Evolutionary conservation across 2,797 vertebrate species (phyloP), one percentile per base, ranked within the genome.

Genomic region (Chaetodon trifasciatus): DNA sequence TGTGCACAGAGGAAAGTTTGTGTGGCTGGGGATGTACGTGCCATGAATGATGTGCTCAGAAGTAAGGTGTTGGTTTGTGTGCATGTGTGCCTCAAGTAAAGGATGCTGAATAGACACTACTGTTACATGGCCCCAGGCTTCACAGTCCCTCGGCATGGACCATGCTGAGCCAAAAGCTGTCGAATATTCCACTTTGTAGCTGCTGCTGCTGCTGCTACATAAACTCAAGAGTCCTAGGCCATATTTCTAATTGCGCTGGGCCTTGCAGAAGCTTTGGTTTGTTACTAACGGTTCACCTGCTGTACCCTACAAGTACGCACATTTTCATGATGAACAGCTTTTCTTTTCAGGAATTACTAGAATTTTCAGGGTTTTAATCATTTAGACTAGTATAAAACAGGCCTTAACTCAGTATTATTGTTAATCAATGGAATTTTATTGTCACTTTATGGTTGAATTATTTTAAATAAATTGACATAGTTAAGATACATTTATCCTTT

Each of bases 71-170:
- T 71, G 6, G n/a, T 50, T 37, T 37, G 32, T 71, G 44, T 1
- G 57, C 21, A 44, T 21, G 8, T 64, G 47, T 61, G 69, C 40
- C 57, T 70, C 21, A 44, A 52, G 39, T 76, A 56, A 79, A 67
- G 62, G 85, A 74, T 84, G 85, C 82, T 89, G 79, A 89, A 78
- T 78, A 77, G 76, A 85, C 77, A 63, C 10, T 42, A 63, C 68
- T 85, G 74, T 76, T 84, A 52, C 42, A 71, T 5, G 8, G 66
- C 76, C 71, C 52, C 42, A 10, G 85, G 83, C 72, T 32, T 76
- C 62, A 66, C 63, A 52, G 32, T 82, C 40, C 15, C 28, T 46
- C 44, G 28, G 70, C 17, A 55, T 28, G 37, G 47, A 73, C 16
- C 66, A 23, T 40, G 32, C 73, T 63, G 66, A 65, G 70, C 53